Conservation (phyloP, 2,888 invertebrate genomes). For the Plusia festucae region DNA sequence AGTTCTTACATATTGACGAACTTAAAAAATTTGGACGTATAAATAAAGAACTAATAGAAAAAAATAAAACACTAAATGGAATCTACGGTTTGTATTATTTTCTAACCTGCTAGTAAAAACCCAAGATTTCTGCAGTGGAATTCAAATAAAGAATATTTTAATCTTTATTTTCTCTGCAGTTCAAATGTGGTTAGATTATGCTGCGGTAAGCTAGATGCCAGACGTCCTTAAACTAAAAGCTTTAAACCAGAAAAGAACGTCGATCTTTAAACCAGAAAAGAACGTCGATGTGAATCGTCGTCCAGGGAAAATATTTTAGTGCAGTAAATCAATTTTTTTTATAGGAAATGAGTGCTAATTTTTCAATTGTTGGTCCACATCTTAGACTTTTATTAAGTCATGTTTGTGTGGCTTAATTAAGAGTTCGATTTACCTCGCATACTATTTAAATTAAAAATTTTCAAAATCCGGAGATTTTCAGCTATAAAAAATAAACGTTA, state of each 20-base stretch:
- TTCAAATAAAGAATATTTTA: slow-evolving; percentile 4
- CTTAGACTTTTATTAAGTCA: neutral
- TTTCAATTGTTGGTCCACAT: neutral
- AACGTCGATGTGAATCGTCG: neutral
- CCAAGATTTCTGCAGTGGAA: neutral
- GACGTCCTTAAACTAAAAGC: neutral
- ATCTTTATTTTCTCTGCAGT: neutral
- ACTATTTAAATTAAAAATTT: no score
- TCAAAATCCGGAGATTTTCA: no score
- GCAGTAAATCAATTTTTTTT: neutral
- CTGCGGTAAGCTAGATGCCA: neutral
- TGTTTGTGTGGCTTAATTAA: no score
- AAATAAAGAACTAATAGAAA: no score
- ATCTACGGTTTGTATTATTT: neutral
- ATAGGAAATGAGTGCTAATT: neutral
- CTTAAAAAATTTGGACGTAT: no score
- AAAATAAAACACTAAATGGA: no score
- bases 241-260: neutral
- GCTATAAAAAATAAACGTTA: no score
- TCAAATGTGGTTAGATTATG: slow-evolving; percentile 3
- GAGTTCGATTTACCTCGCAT: no score
- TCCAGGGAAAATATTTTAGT: neutral
- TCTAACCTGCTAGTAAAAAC: neutral
- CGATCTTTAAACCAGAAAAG: neutral
- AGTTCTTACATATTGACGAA: no score